phyloP scores from a whole-genome alignment of 2,888 invertebrate species.

The Philaethria dido region DNA sequence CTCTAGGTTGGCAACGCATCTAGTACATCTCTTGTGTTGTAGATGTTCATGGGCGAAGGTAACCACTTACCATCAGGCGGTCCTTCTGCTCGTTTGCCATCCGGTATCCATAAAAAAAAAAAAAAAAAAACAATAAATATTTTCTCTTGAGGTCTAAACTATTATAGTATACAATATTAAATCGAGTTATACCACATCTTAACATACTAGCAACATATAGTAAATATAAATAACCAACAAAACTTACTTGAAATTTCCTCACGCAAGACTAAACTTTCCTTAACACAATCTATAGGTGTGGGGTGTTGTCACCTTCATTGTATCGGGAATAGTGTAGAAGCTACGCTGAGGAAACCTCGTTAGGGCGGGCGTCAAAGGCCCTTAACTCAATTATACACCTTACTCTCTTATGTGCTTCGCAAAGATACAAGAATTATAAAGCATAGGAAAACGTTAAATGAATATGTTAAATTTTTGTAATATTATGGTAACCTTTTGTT shows the following conservation, averaged over 20 bases:
- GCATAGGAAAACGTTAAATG: background rate
- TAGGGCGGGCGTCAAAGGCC: slow-evolving; percentile 80
- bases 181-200: background rate
- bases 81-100: too few species aligned
- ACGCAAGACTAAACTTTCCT: slow-evolving; percentile 23
- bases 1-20: too few species aligned
- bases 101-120: too few species aligned
- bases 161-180: background rate
- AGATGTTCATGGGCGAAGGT: too few species aligned
- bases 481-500: too few species aligned
- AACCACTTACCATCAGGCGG: too few species aligned
- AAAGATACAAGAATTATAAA: slow-evolving; percentile 26
- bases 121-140: too few species aligned
- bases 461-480: too few species aligned
- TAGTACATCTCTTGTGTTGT: too few species aligned
- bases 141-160: background rate
- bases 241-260: slow-evolving; percentile 24
- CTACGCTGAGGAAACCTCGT: slow-evolving; percentile 66
- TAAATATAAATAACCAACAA: slow-evolving; percentile 17
- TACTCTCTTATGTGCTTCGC: slow-evolving; percentile 47
- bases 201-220: background rate
- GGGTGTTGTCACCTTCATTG: slow-evolving; percentile 40
- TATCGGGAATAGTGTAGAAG: slow-evolving; percentile 44
- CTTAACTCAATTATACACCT: slow-evolving; percentile 80
- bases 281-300: slow-evolving; percentile 31